phyloP scores from a whole-genome alignment of 2,797 vertebrate species.

The Nyctibius grandis region DNA sequence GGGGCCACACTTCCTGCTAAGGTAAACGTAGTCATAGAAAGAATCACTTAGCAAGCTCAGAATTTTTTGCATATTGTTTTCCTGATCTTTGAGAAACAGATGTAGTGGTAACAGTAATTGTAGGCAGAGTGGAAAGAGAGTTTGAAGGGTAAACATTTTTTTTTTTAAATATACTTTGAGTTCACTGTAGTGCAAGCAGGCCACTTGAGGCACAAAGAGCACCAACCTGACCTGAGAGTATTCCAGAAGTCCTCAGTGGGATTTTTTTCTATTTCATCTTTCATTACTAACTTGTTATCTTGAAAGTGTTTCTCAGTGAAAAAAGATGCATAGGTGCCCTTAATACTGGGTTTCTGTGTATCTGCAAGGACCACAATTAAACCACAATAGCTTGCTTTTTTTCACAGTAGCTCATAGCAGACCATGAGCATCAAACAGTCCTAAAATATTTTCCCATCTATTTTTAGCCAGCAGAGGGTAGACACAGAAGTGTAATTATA shows the following conservation, averaged over 20 bases:
- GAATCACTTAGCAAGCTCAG: not conserved
- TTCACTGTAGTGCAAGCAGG: not conserved
- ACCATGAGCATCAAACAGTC: not conserved
- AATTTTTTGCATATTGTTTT: not conserved
- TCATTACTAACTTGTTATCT: not conserved
- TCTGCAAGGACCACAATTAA: not conserved
- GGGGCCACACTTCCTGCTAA: not conserved
- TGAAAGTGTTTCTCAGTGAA: not conserved
- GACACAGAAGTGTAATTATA: not conserved
- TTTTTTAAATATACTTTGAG: not conserved
- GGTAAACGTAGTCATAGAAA: not conserved
- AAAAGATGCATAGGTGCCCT: not conserved
- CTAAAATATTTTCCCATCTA: conserved; percentile 34
- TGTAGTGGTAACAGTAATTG: not conserved
- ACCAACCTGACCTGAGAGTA: not conserved
- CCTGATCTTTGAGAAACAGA: not conserved
- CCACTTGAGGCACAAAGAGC: not conserved
- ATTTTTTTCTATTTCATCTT: not conserved
- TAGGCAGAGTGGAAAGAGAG: not conserved
- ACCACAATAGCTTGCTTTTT: not conserved
- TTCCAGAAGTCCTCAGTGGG: not conserved
- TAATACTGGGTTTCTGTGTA: not conserved
- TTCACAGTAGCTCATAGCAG: not conserved
- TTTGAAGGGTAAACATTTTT: not conserved
- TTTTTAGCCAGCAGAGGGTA: conserved; percentile 19